Evolutionary conservation across 2,113 vertebrate species (phyloP).

Genomic region (Dascyllus trimaculatus): DNA sequence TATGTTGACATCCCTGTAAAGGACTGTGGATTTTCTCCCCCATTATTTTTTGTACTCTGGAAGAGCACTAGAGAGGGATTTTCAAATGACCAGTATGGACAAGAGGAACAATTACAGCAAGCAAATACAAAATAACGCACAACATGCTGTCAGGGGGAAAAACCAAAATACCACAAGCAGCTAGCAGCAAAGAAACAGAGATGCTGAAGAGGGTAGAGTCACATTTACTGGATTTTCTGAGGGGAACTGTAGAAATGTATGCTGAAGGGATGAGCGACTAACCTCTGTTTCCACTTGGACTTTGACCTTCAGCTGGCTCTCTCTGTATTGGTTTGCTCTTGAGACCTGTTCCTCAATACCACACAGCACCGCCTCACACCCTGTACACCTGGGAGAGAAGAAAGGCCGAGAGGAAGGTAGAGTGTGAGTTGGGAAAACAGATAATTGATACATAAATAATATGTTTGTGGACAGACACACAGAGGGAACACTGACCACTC

Average conservation of each 20-base stretch:
- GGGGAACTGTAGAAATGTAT: neutral
- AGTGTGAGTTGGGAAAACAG: slow-evolving; percentile 7
- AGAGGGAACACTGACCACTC: slow-evolving; percentile 89
- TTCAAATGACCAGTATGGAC: neutral
- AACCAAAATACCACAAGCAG: slow-evolving; percentile 54
- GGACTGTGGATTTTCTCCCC: too few species aligned
- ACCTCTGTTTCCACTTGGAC: slow-evolving; percentile 98
- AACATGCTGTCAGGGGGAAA: slow-evolving; percentile 24
- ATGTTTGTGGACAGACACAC: slow-evolving; percentile 7
- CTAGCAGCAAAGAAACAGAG: slow-evolving; percentile 25
- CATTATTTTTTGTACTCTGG: neutral
- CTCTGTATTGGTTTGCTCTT: slow-evolving; percentile 95
- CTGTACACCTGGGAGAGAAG: slow-evolving; percentile 89
- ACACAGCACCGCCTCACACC: slow-evolving; percentile 94
- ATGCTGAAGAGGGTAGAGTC: slow-evolving; percentile 19
- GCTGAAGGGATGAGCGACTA: slow-evolving; percentile 60
- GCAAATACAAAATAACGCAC: neutral
- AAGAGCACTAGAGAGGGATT: neutral
- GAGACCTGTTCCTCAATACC: slow-evolving; percentile 97
- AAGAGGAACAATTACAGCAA: slow-evolving; percentile 3
- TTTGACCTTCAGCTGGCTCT: slow-evolving; percentile 95
- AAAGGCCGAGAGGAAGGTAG: neutral
- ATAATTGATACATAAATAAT: slow-evolving; percentile 39
- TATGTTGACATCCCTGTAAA: too few species aligned
- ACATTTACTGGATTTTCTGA: slow-evolving; percentile 33